Base-by-base conservation (phyloP, 2,797 vertebrate species). In the Furcifer pardalis region DNA sequence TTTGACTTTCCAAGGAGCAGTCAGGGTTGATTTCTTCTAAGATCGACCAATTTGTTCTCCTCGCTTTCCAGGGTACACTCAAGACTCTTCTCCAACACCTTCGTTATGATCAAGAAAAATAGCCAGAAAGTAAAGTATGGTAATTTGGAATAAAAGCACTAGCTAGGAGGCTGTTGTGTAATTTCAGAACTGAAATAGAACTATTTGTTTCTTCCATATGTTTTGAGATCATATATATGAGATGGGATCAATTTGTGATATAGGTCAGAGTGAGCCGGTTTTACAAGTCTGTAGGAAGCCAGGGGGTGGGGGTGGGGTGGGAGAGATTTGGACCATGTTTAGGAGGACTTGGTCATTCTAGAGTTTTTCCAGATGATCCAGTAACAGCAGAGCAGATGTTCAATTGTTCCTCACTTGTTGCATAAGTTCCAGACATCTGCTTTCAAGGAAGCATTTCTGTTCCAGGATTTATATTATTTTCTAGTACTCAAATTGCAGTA, bases 391-490 rank as follows among this genome's bases (percentile, higher is more conserved):
- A 72, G 27, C n/a, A 79, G 66, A 79, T 84, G 56, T 56, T 37
- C 17, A 46, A 3, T 30, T 78, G 40, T 78, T 63, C 32, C 10
- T 42, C 49, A 42, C 44, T 84, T 69, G 49, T 69, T 69, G 37
- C 49, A 69, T 46, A 84, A 15, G 27, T 60, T 69, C 65, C 49
- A 77, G 63, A 60, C 66, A 84, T 71, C 37, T 69, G 82, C 74
- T 68, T 42, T 84, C 82, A 69, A 59, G 49, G 63, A 69, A 77
- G 40, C 12, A 84, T 30, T 69, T 77, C 27, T 84, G 52, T 69
- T 66, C 73, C 81, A 74, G 60, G 25, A 56, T 10, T 63, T 42
- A 27, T 82, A 74, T 62, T 49, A 30, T 75, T 74, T 74, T 46
- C 81, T 37, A 76, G 5, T 10, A 49, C 25, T 66, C n/a, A 37